A percentile compares a stretch with the other conserved stretches of the same genome.
phyloP scores from a whole-genome alignment of 2,113 vertebrate genomes.

The Etia nguti region DNA sequence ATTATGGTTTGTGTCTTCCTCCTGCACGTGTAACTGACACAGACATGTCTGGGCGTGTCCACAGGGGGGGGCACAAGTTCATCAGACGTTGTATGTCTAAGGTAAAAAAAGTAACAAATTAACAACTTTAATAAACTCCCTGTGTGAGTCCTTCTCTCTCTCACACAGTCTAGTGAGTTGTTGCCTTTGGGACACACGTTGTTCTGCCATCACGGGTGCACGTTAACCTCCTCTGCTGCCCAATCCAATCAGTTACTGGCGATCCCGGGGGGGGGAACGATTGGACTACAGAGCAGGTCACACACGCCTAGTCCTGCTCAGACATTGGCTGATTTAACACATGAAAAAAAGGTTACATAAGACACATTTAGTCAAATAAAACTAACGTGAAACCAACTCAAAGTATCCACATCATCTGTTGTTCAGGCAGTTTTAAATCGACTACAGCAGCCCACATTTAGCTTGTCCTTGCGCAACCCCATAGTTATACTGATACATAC shows the following conservation, averaged over 20 bases:
- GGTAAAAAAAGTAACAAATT: neutral
- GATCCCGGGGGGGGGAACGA: neutral
- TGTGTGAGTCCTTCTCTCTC: neutral
- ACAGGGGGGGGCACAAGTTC: neutral
- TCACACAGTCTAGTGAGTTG: neutral
- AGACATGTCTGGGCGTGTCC: neutral
- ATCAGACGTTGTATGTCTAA: neutral
- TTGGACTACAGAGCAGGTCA: neutral
- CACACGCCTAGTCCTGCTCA: neutral
- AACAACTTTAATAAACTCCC: neutral
- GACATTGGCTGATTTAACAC: neutral
- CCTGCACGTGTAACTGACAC: neutral
- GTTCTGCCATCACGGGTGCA: fast-evolving
- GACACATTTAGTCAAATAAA: neutral
- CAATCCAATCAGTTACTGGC: neutral
- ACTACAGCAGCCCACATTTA: neutral
- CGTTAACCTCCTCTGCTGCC: neutral
- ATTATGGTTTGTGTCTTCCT: neutral
- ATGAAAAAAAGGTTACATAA: neutral
- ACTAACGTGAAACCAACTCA: neutral
- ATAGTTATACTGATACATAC: neutral
- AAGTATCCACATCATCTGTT: neutral
- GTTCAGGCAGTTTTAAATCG: neutral
- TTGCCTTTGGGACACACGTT: neutral
- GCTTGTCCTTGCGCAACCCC: neutral